Base-by-base conservation (phyloP, 1,140 invertebrate genomes). In the Dendroctonus ponderosae region DNA sequence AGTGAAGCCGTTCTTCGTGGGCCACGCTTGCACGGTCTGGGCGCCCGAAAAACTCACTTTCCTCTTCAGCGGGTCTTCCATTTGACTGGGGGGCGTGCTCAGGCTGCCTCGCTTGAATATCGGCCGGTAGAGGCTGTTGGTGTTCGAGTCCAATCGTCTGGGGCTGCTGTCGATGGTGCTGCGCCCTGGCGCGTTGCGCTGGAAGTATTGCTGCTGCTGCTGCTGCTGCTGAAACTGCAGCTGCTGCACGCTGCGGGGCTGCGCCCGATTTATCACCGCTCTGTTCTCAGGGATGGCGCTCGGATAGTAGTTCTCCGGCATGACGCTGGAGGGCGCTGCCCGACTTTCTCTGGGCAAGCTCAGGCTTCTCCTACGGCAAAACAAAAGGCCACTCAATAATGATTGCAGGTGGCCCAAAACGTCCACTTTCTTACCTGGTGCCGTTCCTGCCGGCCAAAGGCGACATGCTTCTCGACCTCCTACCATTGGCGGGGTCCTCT, bases 21-120 rank as follows among this genome's bases (percentile, higher is more conserved):
- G 83, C 82, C 83, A 84, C 73, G 54, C 76, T 75, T 53, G 73
- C 48, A 42, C 61, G 42, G 73, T 70, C 72, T 73, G 74, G 39
- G 54, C 62, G 62, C 70, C 81, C 0, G 79, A 80, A 66, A 84
- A 84, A 64, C 83, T 84, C 0, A 84, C 83, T 54, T 83, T 78
- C 51, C 84, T 83, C 4, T 78, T 76, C 0, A 70, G 67, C 8
- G 60, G 76, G 38, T 71, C 63, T 26, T 71, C 62, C 6, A 38
- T 43, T 54, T 61, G 51, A 48, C 46, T 72, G 77, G 59, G 78
- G 70, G 79, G 60, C 77, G 74, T 46, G 7, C 62, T 71, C 38
- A 84, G 69, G 70, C 83, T 85, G 5, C 83, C 83, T 5, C 83
- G 71, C 66, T 83, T 83, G 42, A 85, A 84, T 58, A 84, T 85